phyloP scores from a whole-genome alignment of 1,140 invertebrate species.

The Drosophila pruinosa region DNA sequence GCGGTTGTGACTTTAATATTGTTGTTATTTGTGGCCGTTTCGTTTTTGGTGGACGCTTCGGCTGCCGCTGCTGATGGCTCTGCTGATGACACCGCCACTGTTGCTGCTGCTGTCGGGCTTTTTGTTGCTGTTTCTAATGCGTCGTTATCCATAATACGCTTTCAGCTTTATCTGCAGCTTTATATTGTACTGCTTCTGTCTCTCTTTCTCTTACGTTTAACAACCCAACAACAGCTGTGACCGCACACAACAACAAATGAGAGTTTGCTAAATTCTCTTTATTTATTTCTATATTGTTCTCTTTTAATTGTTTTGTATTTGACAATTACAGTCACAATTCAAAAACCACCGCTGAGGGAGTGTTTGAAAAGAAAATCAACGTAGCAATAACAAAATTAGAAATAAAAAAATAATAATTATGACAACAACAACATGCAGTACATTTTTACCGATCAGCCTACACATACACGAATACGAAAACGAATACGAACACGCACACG shows the following conservation, averaged over 20 bases:
- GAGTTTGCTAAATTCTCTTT: constrained; percentile 11
- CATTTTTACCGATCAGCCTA: constrained; percentile 33
- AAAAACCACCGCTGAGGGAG: constrained; percentile 60
- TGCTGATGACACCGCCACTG: constrained; percentile 43
- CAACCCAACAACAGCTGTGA: constrained; percentile 48
- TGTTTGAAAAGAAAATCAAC: constrained; percentile 70
- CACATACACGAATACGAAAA: constrained; percentile 23
- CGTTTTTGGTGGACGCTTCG: constrained; percentile 48
- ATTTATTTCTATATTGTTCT: constrained; percentile 1
- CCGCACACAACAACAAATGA: constrained; percentile 24
- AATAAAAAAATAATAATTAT: constrained; percentile 14
- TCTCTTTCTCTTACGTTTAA: constrained; percentile 36
- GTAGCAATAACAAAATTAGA: constrained; percentile 52
- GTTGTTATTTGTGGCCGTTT: constrained; percentile 67
- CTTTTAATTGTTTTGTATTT: constrained; percentile 53
- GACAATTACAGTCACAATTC: constrained; percentile 47
- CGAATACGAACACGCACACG: neutral
- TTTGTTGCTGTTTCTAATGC: constrained; percentile 71
- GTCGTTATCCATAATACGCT: constrained; percentile 81
- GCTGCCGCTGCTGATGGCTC: constrained; percentile 13
- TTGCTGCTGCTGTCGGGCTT: constrained; percentile 47
- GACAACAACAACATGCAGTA: constrained; percentile 55
- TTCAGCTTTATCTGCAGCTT: constrained; percentile 54
- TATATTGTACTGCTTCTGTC: constrained; percentile 24
- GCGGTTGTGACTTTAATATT: constrained; percentile 59